A percentile compares a stretch with the other conserved stretches of the same genome.
Evolutionary conservation across 2,113 vertebrate species (phyloP).

Genomic region (Lycocorax pyrrhopterus): DNA sequence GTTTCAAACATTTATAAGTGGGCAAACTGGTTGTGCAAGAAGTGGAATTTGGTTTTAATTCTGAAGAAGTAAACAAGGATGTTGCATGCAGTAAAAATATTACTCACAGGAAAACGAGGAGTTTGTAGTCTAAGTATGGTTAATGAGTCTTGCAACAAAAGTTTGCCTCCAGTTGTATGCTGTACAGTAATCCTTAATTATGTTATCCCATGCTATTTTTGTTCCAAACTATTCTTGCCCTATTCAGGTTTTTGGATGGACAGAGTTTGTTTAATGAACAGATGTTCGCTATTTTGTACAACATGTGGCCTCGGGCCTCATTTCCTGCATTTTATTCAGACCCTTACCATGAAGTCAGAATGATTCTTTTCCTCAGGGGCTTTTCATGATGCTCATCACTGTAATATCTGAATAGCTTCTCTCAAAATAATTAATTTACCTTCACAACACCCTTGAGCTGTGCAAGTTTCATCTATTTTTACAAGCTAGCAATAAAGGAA

Average conservation of each 20-base stretch:
- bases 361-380: neutral
- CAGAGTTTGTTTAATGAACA: constrained; percentile 29
- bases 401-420: constrained; percentile 4
- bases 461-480: neutral
- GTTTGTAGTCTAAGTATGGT: neutral
- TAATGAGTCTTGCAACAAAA: neutral
- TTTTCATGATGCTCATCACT: neutral
- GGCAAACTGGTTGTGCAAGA: neutral
- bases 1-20: neutral
- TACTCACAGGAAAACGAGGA: neutral
- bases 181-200: neutral
- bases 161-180: neutral
- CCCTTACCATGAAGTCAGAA: neutral
- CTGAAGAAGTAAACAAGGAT: neutral
- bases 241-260: neutral
- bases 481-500: neutral
- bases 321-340: constrained; percentile 19
- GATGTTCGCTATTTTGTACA: constrained; percentile 32
- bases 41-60: neutral
- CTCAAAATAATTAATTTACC: constrained; percentile 46
- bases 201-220: neutral
- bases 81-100: neutral
- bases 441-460: constrained; percentile 21
- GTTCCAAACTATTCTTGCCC: neutral
- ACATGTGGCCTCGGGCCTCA: neutral